A percentile compares a stretch with the other conserved stretches of the same genome.
These are phyloP conservation scores for Lindbergichthys nudifrons DNA, from an alignment of 2,797 vertebrate species.

Conservation along the genomic window DNA sequence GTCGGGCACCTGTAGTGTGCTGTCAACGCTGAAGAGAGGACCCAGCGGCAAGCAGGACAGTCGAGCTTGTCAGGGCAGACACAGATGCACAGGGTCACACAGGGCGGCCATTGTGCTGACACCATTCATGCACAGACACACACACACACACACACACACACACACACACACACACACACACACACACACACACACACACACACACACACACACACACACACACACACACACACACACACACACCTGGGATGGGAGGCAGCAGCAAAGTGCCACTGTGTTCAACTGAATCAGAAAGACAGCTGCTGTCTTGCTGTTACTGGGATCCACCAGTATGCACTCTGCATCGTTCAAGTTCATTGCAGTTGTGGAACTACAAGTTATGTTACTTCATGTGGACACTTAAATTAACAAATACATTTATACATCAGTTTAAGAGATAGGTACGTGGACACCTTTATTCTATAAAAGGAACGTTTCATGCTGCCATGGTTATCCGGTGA, in stretches of 20 bases:
- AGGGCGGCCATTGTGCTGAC: constrained; percentile 74
- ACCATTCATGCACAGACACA: constrained; percentile 51
- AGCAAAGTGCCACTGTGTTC: constrained; percentile 72
- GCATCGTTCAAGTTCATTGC: neutral
- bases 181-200: constrained; percentile 12
- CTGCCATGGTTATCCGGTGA: constrained; percentile 26
- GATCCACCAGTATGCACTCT: constrained; percentile 48
- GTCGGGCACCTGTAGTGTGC: constrained; percentile 77
- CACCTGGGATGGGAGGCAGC: constrained; percentile 67
- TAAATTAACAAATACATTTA: too few species aligned
- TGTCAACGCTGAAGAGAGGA: constrained; percentile 65
- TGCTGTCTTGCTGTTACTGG: constrained; percentile 71
- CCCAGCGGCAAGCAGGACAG: constrained; percentile 68
- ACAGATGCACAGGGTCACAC: constrained; percentile 82
- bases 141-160: constrained; percentile 26
- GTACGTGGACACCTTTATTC: constrained; percentile 5
- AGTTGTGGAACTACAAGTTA: too few species aligned
- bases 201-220: constrained; percentile 16
- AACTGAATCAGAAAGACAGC: constrained; percentile 68
- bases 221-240: constrained; percentile 14
- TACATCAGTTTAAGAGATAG: neutral
- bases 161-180: constrained; percentile 25
- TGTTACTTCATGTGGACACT: too few species aligned
- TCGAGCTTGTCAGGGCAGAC: constrained; percentile 72
- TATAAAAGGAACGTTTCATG: neutral